Evolutionary conservation across 1,140 invertebrate genomes (phyloP).

Genomic region (Calephelis virginiensis): DNA sequence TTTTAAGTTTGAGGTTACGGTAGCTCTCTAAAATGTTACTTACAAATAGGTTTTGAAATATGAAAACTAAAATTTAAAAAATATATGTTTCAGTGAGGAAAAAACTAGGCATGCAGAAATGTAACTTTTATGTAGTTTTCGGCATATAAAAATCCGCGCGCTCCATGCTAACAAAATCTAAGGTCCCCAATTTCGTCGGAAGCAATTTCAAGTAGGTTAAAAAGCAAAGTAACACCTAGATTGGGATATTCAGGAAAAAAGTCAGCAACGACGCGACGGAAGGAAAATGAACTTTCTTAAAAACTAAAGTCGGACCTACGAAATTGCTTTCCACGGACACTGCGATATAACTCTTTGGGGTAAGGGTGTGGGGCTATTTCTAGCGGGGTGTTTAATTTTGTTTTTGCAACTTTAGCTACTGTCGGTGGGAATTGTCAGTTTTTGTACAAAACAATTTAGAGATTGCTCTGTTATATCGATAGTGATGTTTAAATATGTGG

Average conservation of each 20-base stretch:
- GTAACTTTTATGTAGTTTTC: too few relatives aligned
- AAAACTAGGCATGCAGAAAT: too few relatives aligned
- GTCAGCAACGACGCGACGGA: slow-evolving; percentile 50
- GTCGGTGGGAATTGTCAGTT: too few relatives aligned
- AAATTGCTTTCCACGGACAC: slow-evolving; percentile 75
- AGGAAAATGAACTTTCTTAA: slow-evolving; percentile 73
- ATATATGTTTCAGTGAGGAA: too few relatives aligned
- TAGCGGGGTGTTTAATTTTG: slow-evolving; percentile 29
- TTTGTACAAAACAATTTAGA: too few relatives aligned
- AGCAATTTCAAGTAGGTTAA: slow-evolving; percentile 21
- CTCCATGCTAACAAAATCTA: slow-evolving; percentile 21
- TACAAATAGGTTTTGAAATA: too few relatives aligned
- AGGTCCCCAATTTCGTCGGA: slow-evolving; percentile 20
- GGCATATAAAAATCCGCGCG: slow-evolving; percentile 23
- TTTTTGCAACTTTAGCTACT: too few relatives aligned
- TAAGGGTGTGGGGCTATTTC: slow-evolving; percentile 35
- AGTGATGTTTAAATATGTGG: too few relatives aligned
- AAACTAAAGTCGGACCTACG: slow-evolving; percentile 75
- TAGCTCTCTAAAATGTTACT: too few relatives aligned
- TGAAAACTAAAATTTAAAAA: too few relatives aligned
- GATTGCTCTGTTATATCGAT: too few relatives aligned
- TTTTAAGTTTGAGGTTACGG: too few relatives aligned
- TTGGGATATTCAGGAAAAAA: slow-evolving; percentile 28
- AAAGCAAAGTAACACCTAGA: slow-evolving; percentile 35
- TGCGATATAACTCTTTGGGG: slow-evolving; percentile 75